Base-by-base conservation (phyloP, 2,113 vertebrate genomes). In the Sphyrna mokarran region DNA sequence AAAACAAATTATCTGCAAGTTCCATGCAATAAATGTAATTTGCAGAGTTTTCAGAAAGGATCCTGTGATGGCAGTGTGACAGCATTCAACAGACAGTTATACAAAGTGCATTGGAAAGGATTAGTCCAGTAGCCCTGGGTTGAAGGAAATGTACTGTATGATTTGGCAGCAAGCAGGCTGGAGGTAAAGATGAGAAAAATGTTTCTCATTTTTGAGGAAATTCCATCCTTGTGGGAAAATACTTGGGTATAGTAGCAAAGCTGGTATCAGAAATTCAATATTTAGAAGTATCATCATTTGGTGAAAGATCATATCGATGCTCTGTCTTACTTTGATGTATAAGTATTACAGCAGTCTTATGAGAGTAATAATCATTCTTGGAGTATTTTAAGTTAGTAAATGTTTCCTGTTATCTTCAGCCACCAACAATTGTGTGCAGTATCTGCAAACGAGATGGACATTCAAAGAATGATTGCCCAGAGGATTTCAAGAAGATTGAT, bases 401-500 rank as follows among this genome's bases (percentile, higher is more conserved):
- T 33, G 1, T 10, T 14, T 37, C 43, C 68, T 83, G 11, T 96
- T 13, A 5, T 1, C 26, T 97, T 95, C 69, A 99, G 98, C 99
- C 99, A 96, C 99, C 99, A 87, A 99, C 99, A 0, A 99, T 99
- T 80, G 99, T 99, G 97, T 99, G 99, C 98, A 99, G 99, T 97
- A 99, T 99, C 98, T 99, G 99, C 98, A 99, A 99, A 96, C 97
- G 99, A 95, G 99, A 99, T 96, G 99, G 99, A 96, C 99, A 99
- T 97, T 98, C 98, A 97, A 99, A 99, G 97, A 99, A 99, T 40
- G 98, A 99, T 95, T 99, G 99, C 97, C 99, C 99, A 0, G 99
- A 99, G 96, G 99, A 99, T 98, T 99, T 99, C 96, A 99, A 99
- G 98, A 99, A 99, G 98, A 99, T 99, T 29, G 99, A 99, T 97